These are phyloP conservation scores for Rambutsinella grinnellia DNA, from an alignment of 2,888 invertebrate species.

Conservation along the genomic window DNA sequence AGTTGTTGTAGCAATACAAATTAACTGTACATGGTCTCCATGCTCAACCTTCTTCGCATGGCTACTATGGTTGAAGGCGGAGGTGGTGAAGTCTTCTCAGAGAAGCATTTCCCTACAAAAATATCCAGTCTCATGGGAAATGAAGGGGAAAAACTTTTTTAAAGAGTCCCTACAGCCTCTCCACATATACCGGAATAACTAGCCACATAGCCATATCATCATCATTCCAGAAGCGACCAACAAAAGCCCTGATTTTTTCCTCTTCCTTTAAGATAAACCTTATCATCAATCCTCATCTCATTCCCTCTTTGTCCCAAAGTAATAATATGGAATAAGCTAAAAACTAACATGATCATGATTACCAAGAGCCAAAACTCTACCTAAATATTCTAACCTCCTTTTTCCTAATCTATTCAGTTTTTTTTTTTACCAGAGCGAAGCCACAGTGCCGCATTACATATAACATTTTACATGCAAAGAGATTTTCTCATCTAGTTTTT, in stretches of 20 bases:
- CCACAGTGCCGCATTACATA: not conserved
- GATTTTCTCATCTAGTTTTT: slow-evolving; percentile 13
- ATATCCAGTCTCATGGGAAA: not conserved
- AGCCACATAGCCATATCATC: slow-evolving; percentile 3
- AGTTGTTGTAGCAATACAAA: not conserved
- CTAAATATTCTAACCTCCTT: not conserved
- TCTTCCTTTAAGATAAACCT: slow-evolving; percentile 35
- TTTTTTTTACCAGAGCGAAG: not conserved
- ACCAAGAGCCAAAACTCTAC: slow-evolving; percentile 19
- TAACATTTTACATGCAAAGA: slow-evolving; percentile 1
- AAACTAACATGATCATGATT: slow-evolving; percentile 27
- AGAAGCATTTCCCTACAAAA: not conserved
- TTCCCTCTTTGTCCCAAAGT: slow-evolving; percentile 41
- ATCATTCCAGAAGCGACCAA: not conserved
- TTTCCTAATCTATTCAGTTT: slow-evolving; percentile 14
- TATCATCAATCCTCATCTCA: slow-evolving; percentile 55
- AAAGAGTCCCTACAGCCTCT: not conserved
- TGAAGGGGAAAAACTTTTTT: not conserved
- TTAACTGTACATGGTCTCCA: not conserved
- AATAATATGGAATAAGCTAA: slow-evolving; percentile 38
- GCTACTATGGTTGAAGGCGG: not conserved
- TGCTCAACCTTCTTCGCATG: not conserved
- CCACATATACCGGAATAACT: slow-evolving; percentile 19
- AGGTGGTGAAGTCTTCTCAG: not conserved
- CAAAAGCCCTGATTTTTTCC: not conserved